Evolutionary conservation across 2,113 vertebrate genomes (phyloP).

Genomic region (Helogale parvula): DNA sequence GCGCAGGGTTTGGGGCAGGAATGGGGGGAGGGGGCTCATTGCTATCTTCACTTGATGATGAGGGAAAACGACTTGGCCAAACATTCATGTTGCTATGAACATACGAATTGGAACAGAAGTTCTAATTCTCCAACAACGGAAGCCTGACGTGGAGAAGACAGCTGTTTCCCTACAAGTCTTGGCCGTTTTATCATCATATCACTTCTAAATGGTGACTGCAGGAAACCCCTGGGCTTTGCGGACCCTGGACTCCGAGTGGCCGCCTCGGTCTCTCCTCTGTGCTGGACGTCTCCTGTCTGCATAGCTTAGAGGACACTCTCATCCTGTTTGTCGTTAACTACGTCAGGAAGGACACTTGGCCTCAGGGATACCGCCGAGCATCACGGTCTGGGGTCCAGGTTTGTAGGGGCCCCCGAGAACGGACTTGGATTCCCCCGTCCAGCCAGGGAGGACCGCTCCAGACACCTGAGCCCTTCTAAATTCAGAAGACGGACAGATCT

Average conservation of each 20-base stretch:
- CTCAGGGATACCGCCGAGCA: accelerated
- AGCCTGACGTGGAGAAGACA: accelerated
- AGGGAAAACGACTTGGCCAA: accelerated
- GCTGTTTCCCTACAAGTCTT: accelerated
- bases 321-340: accelerated
- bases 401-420: accelerated
- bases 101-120: accelerated
- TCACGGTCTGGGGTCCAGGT: background rate
- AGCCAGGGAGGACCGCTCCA: accelerated
- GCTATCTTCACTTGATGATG: accelerated
- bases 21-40: background rate
- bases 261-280: accelerated
- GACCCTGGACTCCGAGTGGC: accelerated
- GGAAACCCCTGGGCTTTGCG: background rate
- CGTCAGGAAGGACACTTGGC: accelerated
- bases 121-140: accelerated
- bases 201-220: accelerated
- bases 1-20: accelerated
- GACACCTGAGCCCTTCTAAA: accelerated
- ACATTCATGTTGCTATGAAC: accelerated
- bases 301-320: accelerated
- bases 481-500: too few relatives aligned
- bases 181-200: accelerated
- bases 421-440: accelerated
- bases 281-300: accelerated